A percentile compares a stretch with the other conserved stretches of the same genome.
These are phyloP conservation scores for Muntiacus muntjak DNA, from an alignment of 2,113 vertebrate species.

Conservation along the genomic window DNA sequence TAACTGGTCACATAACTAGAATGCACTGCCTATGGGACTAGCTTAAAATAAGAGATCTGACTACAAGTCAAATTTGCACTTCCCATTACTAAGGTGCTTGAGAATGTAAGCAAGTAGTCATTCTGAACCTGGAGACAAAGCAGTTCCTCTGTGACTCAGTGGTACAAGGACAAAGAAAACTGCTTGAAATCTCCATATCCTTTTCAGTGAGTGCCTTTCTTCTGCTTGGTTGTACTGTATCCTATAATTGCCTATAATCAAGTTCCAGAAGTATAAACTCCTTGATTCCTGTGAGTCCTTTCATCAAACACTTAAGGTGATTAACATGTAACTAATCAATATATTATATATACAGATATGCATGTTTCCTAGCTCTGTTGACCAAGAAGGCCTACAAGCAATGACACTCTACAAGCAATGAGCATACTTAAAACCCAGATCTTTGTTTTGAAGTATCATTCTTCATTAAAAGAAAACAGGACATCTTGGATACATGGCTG, in stretches of 20 bases:
- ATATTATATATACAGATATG: background rate
- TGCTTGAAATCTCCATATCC: background rate
- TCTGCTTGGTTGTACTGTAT: background rate
- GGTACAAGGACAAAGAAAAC: background rate
- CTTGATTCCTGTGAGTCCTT: background rate
- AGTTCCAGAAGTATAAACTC: background rate
- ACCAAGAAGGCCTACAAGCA: background rate
- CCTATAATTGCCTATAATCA: background rate
- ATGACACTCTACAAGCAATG: background rate
- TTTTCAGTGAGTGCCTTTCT: background rate
- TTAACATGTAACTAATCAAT: background rate
- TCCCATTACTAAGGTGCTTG: background rate
- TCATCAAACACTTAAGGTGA: background rate
- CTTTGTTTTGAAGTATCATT: background rate
- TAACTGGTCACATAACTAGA: background rate
- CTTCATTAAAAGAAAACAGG: background rate
- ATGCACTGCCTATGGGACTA: background rate
- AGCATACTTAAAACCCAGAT: background rate
- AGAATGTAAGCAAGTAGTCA: background rate
- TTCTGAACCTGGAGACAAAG: background rate
- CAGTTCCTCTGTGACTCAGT: background rate
- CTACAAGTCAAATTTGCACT: background rate
- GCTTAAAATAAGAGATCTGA: background rate
- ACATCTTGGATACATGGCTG: background rate
- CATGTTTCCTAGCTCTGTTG: background rate